Base-by-base conservation (phyloP, 2,888 invertebrate genomes). In the Arge pagana region DNA sequence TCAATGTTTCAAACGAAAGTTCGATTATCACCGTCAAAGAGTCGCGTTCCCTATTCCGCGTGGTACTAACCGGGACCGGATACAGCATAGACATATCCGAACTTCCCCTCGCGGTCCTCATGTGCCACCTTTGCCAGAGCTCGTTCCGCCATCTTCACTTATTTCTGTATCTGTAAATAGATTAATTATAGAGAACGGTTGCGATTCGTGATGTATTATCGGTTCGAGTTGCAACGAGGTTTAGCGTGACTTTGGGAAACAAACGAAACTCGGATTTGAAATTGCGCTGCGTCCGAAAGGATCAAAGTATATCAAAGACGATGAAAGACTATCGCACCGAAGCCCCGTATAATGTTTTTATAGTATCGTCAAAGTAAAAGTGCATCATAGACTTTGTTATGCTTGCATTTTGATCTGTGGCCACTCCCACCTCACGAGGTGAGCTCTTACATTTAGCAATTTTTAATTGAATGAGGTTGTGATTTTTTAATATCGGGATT, bases 11-110 rank as follows among this genome's bases (percentile, higher is more conserved):
- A 11, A n/a, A 13, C 15, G 19, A 28, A 19, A 33, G 41, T n/a
- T 33, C 8, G 16, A 53, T 18, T 26, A 48, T 33, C 24, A 53
- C 18, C 16, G 40, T 48, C n/a, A 18, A 24, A 23, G 30, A 51
- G 13, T 24, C 28, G 11, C 7, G 28, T 42, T 24, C 0, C 13
- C 8, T 4, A 30, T 39, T 41, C 13, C 13, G 15, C 21, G 30
- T 43, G 45, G 26, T 42, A 70, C 79, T 78, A 78, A 96, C 96
- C 97, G 80, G 98, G 98, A 65, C 99, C 99, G 51, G 98, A 99
- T 16, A 99, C 99, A 33, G 96, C 97, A 74, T 86, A 94, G 31
- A 99, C 98, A 78, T 90, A 96, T 63, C 99, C 99, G 78, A 91
- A 96, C 71, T 80, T 85, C 35, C 87, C 84, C 80, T 99, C 98